Conservation (phyloP, 2,113 vertebrate genomes). For the Anguilla japonica region DNA sequence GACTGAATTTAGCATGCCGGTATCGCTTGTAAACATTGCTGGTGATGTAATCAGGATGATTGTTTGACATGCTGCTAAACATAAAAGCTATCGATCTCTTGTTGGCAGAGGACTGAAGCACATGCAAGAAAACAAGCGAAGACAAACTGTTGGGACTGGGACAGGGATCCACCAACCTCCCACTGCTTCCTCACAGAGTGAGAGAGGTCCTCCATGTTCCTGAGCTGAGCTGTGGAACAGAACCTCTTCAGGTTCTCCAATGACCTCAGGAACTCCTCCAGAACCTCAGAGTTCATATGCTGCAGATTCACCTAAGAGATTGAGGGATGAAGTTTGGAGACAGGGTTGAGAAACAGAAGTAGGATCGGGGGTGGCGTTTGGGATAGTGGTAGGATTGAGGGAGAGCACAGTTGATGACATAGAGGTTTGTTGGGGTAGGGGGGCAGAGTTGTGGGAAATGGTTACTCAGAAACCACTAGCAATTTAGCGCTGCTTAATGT, state of each 20-base stretch:
- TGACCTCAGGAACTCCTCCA: conserved; percentile 78
- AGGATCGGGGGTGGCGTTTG: too few species aligned
- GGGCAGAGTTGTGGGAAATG: too few species aligned
- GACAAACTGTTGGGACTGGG: neutral
- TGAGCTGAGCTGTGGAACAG: conserved; percentile 62
- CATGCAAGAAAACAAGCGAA: too few species aligned
- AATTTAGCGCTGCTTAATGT: neutral
- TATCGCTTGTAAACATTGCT: too few species aligned
- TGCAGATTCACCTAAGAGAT: conserved; percentile 72
- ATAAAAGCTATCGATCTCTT: too few species aligned
- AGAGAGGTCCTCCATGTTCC: conserved; percentile 68
- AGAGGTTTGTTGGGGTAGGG: too few species aligned
- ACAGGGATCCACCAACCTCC: conserved; percentile 73
- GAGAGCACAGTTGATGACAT: neutral
- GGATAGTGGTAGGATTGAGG: conserved; percentile 2
- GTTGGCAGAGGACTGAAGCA: too few species aligned
- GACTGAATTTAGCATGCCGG: too few species aligned
- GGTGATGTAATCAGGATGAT: too few species aligned
- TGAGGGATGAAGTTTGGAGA: too few species aligned
- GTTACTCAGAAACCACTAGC: neutral
- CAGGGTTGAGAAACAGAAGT: too few species aligned
- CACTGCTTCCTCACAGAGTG: conserved; percentile 72
- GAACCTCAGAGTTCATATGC: conserved; percentile 66
- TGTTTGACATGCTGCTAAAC: too few species aligned
- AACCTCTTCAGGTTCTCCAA: conserved; percentile 71